These are phyloP conservation scores for Epinephelus malabaricus DNA, from an alignment of 2,797 vertebrate species.

Conservation along the genomic window DNA sequence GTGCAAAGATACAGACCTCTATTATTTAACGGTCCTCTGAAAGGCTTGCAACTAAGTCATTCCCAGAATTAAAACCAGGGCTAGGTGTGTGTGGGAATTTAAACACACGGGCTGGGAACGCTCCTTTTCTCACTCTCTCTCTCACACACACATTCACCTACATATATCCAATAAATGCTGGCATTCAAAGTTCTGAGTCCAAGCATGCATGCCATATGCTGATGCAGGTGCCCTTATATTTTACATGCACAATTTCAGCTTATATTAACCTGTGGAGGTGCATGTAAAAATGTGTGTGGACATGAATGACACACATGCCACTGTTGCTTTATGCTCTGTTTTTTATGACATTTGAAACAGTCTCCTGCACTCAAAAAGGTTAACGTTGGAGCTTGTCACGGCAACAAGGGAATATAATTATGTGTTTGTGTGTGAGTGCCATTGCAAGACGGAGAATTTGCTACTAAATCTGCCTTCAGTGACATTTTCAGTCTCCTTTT, in stretches of 20 bases:
- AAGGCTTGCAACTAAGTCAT: constrained; percentile 39
- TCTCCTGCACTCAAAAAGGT: constrained; percentile 36
- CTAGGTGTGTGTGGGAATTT: background rate
- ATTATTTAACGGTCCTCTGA: constrained; percentile 71
- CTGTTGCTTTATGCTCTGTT: constrained; percentile 8
- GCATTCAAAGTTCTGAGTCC: constrained; percentile 9
- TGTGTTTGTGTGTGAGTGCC: constrained; percentile 15
- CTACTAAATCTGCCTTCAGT: background rate
- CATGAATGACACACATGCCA: background rate
- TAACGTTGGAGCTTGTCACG: constrained; percentile 29
- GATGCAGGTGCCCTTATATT: constrained; percentile 23
- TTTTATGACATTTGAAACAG: constrained; percentile 53
- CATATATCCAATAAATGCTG: constrained; percentile 13
- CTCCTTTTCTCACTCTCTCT: too few species aligned
- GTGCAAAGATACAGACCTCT: constrained; percentile 62
- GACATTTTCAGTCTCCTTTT: constrained; percentile 11
- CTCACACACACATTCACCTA: background rate
- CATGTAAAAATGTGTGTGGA: too few species aligned
- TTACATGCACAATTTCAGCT: background rate
- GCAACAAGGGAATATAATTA: constrained; percentile 29
- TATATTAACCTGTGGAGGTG: constrained; percentile 1
- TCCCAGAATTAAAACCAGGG: constrained; percentile 36
- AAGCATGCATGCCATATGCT: constrained; percentile 22
- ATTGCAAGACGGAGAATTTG: background rate
- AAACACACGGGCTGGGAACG: background rate